These are phyloP conservation scores for Paraplagusia blochii DNA, from an alignment of 2,113 vertebrate genomes.

Conservation along the genomic window DNA sequence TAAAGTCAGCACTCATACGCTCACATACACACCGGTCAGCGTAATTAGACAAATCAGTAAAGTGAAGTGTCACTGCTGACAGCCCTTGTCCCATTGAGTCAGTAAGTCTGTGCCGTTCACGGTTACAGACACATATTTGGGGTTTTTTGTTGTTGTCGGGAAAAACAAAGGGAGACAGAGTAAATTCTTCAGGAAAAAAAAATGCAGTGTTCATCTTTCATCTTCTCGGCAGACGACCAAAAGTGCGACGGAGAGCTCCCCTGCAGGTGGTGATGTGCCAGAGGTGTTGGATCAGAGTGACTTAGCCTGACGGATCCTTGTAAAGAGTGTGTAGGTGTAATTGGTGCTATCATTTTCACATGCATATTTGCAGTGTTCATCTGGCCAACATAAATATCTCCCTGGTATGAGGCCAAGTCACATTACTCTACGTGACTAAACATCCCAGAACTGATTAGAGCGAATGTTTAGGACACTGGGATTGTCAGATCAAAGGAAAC, in stretches of 20 bases:
- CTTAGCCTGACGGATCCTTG: conserved; percentile 30
- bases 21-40: conserved; percentile 56
- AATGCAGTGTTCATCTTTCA: conserved; percentile 32
- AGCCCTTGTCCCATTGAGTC: conserved; percentile 74
- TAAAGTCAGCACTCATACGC: conserved; percentile 24
- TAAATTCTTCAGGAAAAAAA: conserved; percentile 40
- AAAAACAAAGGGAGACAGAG: conserved; percentile 31
- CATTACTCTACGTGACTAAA: conserved; percentile 4
- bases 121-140: conserved; percentile 44
- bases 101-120: conserved; percentile 55
- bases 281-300: conserved; percentile 34
- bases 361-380: conserved; percentile 40
- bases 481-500: conserved; percentile 13
- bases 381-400: conserved; percentile 33
- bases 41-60: conserved; percentile 55
- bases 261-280: conserved; percentile 27
- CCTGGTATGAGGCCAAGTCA: conserved; percentile 22
- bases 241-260: conserved; percentile 37
- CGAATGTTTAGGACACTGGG: conserved; percentile 8
- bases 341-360: conserved; percentile 27
- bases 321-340: conserved; percentile 18
- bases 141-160: conserved; percentile 11
- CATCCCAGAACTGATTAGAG: conserved; percentile 23
- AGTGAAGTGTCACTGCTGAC: conserved; percentile 64
- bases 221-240: conserved; percentile 33